phyloP scores from a whole-genome alignment of 2,888 invertebrate genomes.

The Byasa hedistus region DNA sequence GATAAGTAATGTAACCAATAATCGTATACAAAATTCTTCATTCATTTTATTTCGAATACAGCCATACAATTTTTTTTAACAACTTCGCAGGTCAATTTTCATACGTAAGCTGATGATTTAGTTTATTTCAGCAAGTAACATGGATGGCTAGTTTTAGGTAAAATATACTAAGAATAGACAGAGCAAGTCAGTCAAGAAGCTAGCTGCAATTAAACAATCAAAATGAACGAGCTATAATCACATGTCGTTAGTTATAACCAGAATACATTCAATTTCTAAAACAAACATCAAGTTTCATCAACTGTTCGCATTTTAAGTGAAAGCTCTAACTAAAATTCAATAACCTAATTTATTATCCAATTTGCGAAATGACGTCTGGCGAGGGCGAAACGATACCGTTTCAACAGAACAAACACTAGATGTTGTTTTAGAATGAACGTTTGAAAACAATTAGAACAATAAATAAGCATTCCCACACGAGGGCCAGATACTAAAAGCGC shows the following conservation, averaged over 20 bases:
- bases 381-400: neutral
- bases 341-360: neutral
- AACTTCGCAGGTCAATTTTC: no score
- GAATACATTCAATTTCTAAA: neutral
- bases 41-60: neutral
- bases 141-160: no score
- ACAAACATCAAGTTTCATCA: neutral
- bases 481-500: neutral
- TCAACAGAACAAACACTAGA: neutral
- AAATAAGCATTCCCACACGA: neutral
- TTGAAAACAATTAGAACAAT: neutral
- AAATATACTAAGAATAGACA: no score
- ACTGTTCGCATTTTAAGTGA: neutral
- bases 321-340: neutral
- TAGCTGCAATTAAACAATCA: no score
- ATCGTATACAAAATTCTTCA: constrained; percentile 8
- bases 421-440: neutral
- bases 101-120: no score
- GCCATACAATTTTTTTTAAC: neutral
- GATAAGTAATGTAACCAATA: constrained; percentile 24
- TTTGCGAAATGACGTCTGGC: neutral
- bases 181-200: no score
- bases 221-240: no score
- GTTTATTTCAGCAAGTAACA: no score
- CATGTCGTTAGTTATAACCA: no score